Conservation (phyloP, 2,113 vertebrate species). For the Pionites leucogaster region DNA sequence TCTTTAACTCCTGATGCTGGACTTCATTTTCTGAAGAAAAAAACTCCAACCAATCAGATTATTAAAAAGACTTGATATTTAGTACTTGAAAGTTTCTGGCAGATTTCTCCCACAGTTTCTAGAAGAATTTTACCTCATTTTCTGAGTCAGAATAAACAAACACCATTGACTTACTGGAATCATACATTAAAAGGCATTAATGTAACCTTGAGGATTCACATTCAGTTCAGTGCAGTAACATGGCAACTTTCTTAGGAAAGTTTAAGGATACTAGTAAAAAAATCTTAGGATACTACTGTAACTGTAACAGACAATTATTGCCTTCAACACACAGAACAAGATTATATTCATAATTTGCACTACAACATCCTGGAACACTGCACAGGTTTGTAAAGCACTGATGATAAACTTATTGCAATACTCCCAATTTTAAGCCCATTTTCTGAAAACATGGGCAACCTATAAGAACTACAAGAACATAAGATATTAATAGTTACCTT, state of each 20-base stretch:
- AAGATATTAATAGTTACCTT: slow-evolving; percentile 53
- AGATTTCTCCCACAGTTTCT: neutral
- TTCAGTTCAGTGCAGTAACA: neutral
- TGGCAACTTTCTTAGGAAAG: neutral
- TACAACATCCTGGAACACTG: neutral
- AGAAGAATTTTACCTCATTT: neutral
- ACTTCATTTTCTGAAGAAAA: slow-evolving; percentile 44
- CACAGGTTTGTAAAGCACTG: neutral
- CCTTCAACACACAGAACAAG: neutral
- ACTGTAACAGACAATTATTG: neutral
- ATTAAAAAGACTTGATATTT: neutral
- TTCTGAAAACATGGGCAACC: neutral
- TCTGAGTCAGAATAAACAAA: neutral
- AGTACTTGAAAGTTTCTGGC: neutral
- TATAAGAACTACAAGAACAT: neutral
- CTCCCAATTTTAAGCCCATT: neutral
- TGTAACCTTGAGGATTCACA: neutral
- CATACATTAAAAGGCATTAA: neutral
- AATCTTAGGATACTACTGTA: neutral
- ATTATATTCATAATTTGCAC: neutral
- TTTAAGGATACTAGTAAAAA: neutral
- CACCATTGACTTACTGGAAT: neutral
- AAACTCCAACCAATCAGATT: neutral
- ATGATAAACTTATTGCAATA: neutral
- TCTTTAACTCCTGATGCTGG: slow-evolving; percentile 28